Evolutionary conservation across 2,797 vertebrate species (phyloP).

Genomic region (Arnoldichthys spilopterus): DNA sequence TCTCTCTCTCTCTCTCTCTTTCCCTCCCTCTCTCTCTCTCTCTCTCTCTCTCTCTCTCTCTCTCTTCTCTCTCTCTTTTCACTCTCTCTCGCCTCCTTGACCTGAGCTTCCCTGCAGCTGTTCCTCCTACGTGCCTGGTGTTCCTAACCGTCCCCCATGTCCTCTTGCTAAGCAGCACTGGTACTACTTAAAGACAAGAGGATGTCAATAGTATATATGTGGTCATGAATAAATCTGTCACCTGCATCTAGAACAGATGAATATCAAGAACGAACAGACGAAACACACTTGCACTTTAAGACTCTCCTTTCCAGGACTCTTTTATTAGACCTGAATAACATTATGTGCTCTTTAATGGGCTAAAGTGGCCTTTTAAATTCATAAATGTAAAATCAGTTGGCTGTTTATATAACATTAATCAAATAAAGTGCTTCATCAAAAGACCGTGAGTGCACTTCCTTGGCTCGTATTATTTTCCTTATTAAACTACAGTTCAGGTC

Average conservation of each 20-base stretch:
- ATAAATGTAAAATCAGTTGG: too few species aligned
- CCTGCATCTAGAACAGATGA: slow-evolving; percentile 12
- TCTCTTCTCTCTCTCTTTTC: too few species aligned
- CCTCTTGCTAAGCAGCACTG: neutral
- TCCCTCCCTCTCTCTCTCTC: neutral
- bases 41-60: slow-evolving; percentile 7
- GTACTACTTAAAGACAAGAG: neutral
- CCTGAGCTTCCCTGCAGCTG: slow-evolving; percentile 25
- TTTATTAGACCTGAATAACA: too few species aligned
- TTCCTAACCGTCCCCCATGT: slow-evolving; percentile 8
- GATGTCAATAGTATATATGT: neutral
- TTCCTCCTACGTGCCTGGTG: slow-evolving; percentile 22
- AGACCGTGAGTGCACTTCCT: too few species aligned
- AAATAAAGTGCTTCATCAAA: too few species aligned
- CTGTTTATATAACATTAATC: too few species aligned
- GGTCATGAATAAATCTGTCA: slow-evolving; percentile 7
- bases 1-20: neutral
- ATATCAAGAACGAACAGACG: neutral
- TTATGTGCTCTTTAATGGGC: too few species aligned
- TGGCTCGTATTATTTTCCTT: too few species aligned
- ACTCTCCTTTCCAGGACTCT: too few species aligned
- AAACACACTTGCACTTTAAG: too few species aligned
- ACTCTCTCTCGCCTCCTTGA: slow-evolving; percentile 24
- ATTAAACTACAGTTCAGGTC: too few species aligned
- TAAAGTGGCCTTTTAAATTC: too few species aligned